phyloP scores from a whole-genome alignment of 2,888 invertebrate species.

The Himalopsyche tibetana region DNA sequence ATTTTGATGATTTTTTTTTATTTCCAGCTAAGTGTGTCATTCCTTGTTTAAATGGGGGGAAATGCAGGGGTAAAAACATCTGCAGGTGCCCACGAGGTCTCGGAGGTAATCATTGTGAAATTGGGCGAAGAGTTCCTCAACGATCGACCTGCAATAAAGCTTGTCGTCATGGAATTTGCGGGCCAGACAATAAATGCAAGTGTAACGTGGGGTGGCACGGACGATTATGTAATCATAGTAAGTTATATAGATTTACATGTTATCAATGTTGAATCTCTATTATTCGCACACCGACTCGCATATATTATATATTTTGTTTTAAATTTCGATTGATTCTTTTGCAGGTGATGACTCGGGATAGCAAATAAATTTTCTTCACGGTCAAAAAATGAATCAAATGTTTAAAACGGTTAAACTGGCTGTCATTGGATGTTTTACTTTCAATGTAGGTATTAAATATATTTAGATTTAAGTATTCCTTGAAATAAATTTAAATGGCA shows the following conservation, averaged over 20 bases:
- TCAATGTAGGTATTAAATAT: constrained; percentile 27
- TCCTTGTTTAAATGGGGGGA: constrained; percentile 93
- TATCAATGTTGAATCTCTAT: background rate
- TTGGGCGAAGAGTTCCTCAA: constrained; percentile 82
- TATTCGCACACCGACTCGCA: no score
- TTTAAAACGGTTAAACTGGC: background rate
- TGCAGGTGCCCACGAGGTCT: constrained; percentile 92
- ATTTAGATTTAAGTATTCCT: background rate
- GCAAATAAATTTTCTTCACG: background rate
- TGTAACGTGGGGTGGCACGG: constrained; percentile 92
- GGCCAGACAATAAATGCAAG: constrained; percentile 82
- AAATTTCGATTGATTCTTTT: background rate
- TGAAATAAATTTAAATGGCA: constrained; percentile 8
- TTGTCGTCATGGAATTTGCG: constrained; percentile 88
- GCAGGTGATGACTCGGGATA: constrained; percentile 44
- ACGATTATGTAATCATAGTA: constrained; percentile 86
- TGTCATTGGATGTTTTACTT: constrained; percentile 23
- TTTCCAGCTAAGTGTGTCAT: constrained; percentile 89
- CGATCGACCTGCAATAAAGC: constrained; percentile 84
- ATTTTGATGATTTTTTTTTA: constrained; percentile 51
- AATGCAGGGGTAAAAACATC: constrained; percentile 92
- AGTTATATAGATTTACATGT: constrained; percentile 66
- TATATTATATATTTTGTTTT: background rate
- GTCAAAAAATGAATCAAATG: background rate
- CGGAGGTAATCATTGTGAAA: constrained; percentile 94